Percentiles rank a stretch among this genome's conserved stretches.
Evolutionary conservation across 2,888 invertebrate genomes (phyloP).

Genomic region (Phorcus lineatus): DNA sequence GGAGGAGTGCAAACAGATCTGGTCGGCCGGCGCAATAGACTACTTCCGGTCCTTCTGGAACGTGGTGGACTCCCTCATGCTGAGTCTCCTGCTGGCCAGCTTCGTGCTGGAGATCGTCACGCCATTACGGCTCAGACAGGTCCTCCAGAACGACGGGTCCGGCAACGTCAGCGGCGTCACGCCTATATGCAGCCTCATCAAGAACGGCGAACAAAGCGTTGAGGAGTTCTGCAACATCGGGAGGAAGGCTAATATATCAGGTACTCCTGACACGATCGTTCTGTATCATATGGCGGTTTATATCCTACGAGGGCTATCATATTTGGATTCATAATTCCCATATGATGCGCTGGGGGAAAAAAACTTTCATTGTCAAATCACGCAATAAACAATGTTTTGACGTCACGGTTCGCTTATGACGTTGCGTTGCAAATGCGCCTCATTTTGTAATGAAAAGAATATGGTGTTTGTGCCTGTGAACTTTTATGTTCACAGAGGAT

Average conservation of each 20-base stretch:
- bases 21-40: slow-evolving; percentile 53
- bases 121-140: slow-evolving; percentile 37
- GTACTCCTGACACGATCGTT: neutral
- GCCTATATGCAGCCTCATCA: slow-evolving; percentile 18
- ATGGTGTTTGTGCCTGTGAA: no score
- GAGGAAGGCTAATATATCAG: slow-evolving; percentile 9
- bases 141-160: neutral
- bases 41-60: slow-evolving; percentile 69
- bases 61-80: slow-evolving; percentile 64
- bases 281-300: no score
- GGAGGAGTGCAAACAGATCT: slow-evolving; percentile 67
- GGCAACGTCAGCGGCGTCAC: neutral
- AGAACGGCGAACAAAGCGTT: neutral
- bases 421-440: no score
- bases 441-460: no score
- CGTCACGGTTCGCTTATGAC: no score
- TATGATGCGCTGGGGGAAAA: no score
- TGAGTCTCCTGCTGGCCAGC: slow-evolving; percentile 60
- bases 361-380: no score
- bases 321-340: no score
- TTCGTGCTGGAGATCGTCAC: slow-evolving; percentile 53
- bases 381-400: no score
- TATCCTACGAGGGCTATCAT: no score
- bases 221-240: slow-evolving; percentile 19
- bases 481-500: no score